Percentiles rank a stretch among this genome's conserved stretches.
Evolutionary conservation across 2,113 vertebrate species (phyloP).

Genomic region (Potamarius usumacintae): DNA sequence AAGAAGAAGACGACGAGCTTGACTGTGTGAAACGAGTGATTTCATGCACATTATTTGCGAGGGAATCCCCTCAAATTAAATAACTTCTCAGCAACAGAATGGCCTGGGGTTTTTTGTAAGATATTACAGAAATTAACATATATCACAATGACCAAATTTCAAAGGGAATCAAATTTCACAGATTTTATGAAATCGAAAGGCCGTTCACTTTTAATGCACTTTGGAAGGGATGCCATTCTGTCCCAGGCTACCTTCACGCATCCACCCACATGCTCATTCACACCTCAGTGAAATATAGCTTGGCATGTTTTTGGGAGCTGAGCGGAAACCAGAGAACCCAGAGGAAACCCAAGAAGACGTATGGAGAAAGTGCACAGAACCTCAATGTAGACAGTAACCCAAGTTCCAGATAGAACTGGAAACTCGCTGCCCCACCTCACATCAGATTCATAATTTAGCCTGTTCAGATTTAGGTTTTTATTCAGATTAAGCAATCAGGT

Average conservation of each 20-base stretch:
- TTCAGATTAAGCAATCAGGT: not conserved
- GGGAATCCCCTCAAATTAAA: too few relatives aligned
- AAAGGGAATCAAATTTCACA: too few relatives aligned
- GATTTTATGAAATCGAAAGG: too few relatives aligned
- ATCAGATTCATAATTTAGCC: not conserved
- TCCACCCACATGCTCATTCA: not conserved
- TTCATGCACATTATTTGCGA: too few relatives aligned
- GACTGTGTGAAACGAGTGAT: too few relatives aligned
- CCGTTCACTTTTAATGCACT: too few relatives aligned
- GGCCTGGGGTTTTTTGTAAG: too few relatives aligned
- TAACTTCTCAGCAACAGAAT: too few relatives aligned
- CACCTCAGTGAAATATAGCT: not conserved
- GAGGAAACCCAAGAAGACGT: not conserved
- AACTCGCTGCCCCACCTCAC: not conserved
- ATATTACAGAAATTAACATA: too few relatives aligned
- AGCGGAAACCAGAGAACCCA: not conserved
- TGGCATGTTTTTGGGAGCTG: not conserved
- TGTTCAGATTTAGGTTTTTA: not conserved
- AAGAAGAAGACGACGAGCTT: too few relatives aligned
- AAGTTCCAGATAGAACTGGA: not conserved
- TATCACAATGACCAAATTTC: too few relatives aligned
- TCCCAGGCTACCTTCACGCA: not conserved
- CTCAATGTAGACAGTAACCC: not conserved
- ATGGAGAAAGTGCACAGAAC: not conserved
- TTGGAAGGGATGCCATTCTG: not conserved